Conservation (phyloP, 1,140 invertebrate species). For the Eubasilissa regina region DNA sequence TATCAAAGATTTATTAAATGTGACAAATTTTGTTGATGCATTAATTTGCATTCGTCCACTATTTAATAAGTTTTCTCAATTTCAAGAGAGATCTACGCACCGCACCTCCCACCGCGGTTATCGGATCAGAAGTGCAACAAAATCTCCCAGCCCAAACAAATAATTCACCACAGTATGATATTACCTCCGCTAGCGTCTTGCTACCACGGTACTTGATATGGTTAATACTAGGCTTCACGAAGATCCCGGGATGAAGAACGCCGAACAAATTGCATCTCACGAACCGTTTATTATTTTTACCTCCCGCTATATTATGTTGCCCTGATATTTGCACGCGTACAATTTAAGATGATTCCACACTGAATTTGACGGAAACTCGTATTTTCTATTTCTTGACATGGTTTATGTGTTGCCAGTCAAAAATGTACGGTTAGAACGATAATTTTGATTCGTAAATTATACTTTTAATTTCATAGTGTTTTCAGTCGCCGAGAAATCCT, state of each 20-base stretch:
- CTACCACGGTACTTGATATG: slow-evolving; percentile 37
- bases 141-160: slow-evolving; percentile 48
- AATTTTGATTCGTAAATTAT: slow-evolving; percentile 33
- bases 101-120: slow-evolving; percentile 40
- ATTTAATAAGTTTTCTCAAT: slow-evolving; percentile 10
- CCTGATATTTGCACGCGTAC: slow-evolving; percentile 51
- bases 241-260: slow-evolving; percentile 49
- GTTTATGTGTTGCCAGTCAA: slow-evolving; percentile 31
- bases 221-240: slow-evolving; percentile 46
- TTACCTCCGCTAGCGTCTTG: slow-evolving; percentile 46
- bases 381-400: slow-evolving; percentile 24
- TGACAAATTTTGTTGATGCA: too few species aligned
- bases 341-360: slow-evolving; percentile 50
- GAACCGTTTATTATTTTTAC: slow-evolving; percentile 55
- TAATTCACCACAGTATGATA: slow-evolving; percentile 48
- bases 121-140: slow-evolving; percentile 38
- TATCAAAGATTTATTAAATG: too few species aligned
- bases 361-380: slow-evolving; percentile 25
- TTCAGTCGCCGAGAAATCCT: neutral
- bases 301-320: slow-evolving; percentile 36
- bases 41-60: neutral
- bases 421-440: slow-evolving; percentile 23
- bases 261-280: slow-evolving; percentile 55
- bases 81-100: slow-evolving; percentile 26
- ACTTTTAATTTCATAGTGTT: slow-evolving; percentile 27